Conservation (phyloP, 2,888 invertebrate species). For the Cerastis leucographa region DNA sequence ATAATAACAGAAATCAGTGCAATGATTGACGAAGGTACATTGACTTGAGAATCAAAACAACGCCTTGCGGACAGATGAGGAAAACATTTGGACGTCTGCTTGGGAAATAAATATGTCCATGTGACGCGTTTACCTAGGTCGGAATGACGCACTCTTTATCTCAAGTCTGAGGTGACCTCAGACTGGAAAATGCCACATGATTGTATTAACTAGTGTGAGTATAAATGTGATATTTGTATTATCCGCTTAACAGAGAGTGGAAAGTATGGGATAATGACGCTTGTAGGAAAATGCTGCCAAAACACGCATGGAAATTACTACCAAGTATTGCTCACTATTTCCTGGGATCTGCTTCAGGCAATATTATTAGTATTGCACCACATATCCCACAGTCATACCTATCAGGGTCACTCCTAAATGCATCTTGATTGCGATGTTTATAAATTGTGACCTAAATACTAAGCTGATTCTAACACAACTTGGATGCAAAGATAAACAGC, state of each 20-base stretch:
- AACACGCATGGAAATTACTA: constrained; percentile 31
- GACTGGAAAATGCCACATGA: constrained; percentile 57
- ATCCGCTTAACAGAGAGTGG: constrained; percentile 12
- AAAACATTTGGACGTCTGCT: constrained; percentile 42
- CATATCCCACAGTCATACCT: constrained; percentile 1
- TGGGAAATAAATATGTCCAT: constrained; percentile 38
- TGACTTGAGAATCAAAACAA: constrained; percentile 9
- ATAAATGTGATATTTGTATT: constrained; percentile 1
- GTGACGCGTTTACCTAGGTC: constrained; percentile 53
- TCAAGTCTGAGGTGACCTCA: constrained; percentile 51
- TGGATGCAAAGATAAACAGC: constrained; percentile 33
- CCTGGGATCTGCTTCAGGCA: constrained; percentile 25
- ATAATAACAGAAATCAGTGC: constrained; percentile 34
- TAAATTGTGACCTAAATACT: constrained; percentile 32
- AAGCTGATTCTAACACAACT: constrained; percentile 13
- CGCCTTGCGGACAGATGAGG: constrained; percentile 13
- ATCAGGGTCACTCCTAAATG: constrained; percentile 40
- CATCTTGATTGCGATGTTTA: neutral
- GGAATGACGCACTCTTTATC: constrained; percentile 58
- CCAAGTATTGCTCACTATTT: constrained; percentile 36
- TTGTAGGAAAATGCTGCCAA: constrained; percentile 35
- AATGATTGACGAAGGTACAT: constrained; percentile 13
- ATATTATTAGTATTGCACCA: constrained; percentile 29
- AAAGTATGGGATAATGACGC: constrained; percentile 18
- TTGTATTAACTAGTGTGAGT: constrained; percentile 37